Conservation (phyloP, 2,888 invertebrate genomes). For the Habrosyne pyritoides region DNA sequence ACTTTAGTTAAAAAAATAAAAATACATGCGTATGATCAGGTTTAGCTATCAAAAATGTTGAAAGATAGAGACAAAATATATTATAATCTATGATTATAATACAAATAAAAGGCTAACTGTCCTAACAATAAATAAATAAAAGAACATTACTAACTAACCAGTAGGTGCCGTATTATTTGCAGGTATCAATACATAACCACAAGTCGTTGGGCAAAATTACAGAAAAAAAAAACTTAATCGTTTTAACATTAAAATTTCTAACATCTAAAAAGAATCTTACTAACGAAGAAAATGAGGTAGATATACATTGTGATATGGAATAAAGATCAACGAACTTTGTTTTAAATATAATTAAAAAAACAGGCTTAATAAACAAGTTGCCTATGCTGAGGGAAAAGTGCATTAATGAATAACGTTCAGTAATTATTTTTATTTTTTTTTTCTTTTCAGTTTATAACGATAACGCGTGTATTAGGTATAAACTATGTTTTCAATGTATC, state of each 20-base stretch:
- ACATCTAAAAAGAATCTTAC: constrained; percentile 72
- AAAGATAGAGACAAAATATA: constrained; percentile 2
- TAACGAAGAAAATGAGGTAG: constrained; percentile 81
- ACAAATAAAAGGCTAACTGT: constrained; percentile 39
- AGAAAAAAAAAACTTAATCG: constrained; percentile 35
- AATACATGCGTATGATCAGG: background rate
- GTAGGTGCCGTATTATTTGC: constrained; percentile 33
- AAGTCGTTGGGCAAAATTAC: constrained; percentile 56
- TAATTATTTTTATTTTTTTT: background rate
- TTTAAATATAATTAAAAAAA: constrained; percentile 14
- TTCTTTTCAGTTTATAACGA: constrained; percentile 23
- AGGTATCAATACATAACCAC: constrained; percentile 29
- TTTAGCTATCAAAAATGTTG: background rate
- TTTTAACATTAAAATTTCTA: constrained; percentile 59
- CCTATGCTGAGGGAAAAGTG: constrained; percentile 1
- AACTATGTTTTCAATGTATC: constrained; percentile 42
- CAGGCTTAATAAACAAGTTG: background rate
- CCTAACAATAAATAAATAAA: constrained; percentile 56
- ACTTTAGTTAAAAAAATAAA: background rate
- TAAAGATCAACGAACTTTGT: constrained; percentile 51
- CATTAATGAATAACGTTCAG: constrained; percentile 7
- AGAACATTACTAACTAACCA: constrained; percentile 45
- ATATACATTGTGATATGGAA: constrained; percentile 81
- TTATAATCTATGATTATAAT: constrained; percentile 21
- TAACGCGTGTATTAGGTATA: constrained; percentile 39